Evolutionary conservation across 2,113 vertebrate genomes (phyloP), one percentile per base, ranked within the genome.

Genomic region (Trochalopteron elliotii): DNA sequence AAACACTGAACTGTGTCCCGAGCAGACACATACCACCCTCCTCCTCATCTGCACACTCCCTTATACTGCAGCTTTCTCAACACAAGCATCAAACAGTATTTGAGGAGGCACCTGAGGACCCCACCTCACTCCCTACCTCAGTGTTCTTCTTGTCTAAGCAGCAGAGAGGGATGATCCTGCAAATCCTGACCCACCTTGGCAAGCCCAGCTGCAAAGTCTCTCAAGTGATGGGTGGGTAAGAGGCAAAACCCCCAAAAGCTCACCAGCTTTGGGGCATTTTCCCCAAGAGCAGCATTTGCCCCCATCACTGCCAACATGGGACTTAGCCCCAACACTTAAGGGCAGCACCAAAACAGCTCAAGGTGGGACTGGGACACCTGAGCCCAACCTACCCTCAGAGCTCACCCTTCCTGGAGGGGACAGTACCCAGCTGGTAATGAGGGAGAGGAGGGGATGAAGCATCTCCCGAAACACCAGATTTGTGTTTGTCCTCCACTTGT

Each of bases 221-320:
- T 3, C 27, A 30, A 12, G 17, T 16, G 24, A 15, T 10, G 10
- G 11, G 30, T 15, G 21, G 23, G 20, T 16, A 84, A 70, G 45
- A 81, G 17, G 12, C 9, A 49, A 45, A 45, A 69, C 12, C 10
- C 16, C 27, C 11, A 25, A 24, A 84, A 65, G 28, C 12, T 56
- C 50, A 69, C 24, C n/a, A 19, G 50, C 28, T 31, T 44, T 11
- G 55, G 12, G 64, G 24, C 30, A 69, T 31, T 59, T 42, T 10
- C 27, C 47, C 35, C 6, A 31, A 67, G 3, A 79, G 47, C 82
- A 78, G 63, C 31, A 30, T 68, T 70, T 61, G 6, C 6, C 27
- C 15, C 55, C 39, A 63, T 25, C 7, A 1, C 31, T 67, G 31
- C 28, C 16, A 15, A 12, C 1, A 2, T 0, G 2, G 24, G 24